Conservation (phyloP, 2,113 vertebrate species). For the Pteropus alecto region DNA sequence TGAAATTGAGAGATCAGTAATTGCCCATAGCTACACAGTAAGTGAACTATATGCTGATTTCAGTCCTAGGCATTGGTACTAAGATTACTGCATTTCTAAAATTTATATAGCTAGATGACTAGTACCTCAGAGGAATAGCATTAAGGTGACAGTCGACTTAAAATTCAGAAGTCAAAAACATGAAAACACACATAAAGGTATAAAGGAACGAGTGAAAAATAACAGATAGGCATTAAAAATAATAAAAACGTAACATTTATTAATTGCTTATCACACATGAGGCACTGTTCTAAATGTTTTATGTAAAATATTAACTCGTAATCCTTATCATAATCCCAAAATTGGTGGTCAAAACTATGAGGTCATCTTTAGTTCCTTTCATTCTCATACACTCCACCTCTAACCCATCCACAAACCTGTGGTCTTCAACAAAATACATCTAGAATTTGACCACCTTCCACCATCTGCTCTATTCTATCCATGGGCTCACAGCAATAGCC, state of each 20-base stretch:
- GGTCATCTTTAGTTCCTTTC: neutral
- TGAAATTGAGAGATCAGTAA: slow-evolving; percentile 64
- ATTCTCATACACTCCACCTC: neutral
- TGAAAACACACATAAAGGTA: neutral
- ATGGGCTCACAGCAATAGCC: neutral
- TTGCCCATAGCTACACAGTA: slow-evolving; percentile 37
- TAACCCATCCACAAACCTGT: neutral
- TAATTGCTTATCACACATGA: neutral
- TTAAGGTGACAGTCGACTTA: neutral
- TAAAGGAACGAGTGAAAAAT: neutral
- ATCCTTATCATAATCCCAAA: neutral
- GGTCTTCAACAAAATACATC: neutral
- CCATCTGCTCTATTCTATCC: too few species aligned
- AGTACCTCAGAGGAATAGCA: neutral
- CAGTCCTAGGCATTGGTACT: neutral
- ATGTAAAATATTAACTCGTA: neutral
- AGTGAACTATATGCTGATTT: slow-evolving; percentile 41
- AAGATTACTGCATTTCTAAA: neutral
- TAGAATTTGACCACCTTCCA: neutral
- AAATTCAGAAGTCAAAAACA: neutral
- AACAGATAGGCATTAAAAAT: neutral
- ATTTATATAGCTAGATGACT: neutral
- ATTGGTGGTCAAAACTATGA: neutral
- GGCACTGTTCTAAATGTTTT: neutral
- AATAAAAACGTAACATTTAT: neutral